These are phyloP conservation scores for Novumbra hubbsi DNA, from an alignment of 2,797 vertebrate species.

Conservation along the genomic window DNA sequence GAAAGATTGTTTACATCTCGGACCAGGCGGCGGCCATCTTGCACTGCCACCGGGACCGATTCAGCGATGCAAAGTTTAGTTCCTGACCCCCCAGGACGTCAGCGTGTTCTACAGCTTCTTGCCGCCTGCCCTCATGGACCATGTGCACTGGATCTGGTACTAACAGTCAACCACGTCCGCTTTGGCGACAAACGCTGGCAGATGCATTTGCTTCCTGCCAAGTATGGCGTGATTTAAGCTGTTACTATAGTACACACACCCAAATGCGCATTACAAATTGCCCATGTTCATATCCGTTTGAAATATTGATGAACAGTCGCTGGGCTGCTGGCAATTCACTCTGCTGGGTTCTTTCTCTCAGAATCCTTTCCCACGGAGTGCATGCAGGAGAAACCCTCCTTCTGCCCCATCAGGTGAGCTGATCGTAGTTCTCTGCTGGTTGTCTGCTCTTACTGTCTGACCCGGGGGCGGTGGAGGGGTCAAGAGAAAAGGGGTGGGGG, in stretches of 20 bases:
- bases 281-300: background rate
- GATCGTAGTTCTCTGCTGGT: slow-evolving; percentile 43
- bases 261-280: background rate
- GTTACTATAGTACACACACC: background rate
- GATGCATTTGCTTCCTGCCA: too few species aligned
- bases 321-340: slow-evolving; percentile 4
- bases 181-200: too few species aligned
- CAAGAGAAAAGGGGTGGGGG: background rate
- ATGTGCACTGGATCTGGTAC: slow-evolving; percentile 85
- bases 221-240: background rate
- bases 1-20: slow-evolving; percentile 91
- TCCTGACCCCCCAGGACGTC: slow-evolving; percentile 91
- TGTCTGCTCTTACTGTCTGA: slow-evolving; percentile 48
- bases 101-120: slow-evolving; percentile 91
- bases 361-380: slow-evolving; percentile 77
- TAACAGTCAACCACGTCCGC: too few species aligned
- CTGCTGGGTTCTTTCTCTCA: slow-evolving; percentile 42
- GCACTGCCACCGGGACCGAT: slow-evolving; percentile 83
- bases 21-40: slow-evolving; percentile 89
- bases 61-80: slow-evolving; percentile 89
- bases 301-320: slow-evolving; percentile 38
- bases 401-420: slow-evolving; percentile 92
- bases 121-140: slow-evolving; percentile 89
- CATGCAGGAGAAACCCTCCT: slow-evolving; percentile 95
- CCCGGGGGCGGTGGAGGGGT: slow-evolving; percentile 27